A percentile compares a stretch with the other conserved stretches of the same genome.
Evolutionary conservation across 2,888 invertebrate genomes (phyloP).

Genomic region (Calliphora vomitoria): DNA sequence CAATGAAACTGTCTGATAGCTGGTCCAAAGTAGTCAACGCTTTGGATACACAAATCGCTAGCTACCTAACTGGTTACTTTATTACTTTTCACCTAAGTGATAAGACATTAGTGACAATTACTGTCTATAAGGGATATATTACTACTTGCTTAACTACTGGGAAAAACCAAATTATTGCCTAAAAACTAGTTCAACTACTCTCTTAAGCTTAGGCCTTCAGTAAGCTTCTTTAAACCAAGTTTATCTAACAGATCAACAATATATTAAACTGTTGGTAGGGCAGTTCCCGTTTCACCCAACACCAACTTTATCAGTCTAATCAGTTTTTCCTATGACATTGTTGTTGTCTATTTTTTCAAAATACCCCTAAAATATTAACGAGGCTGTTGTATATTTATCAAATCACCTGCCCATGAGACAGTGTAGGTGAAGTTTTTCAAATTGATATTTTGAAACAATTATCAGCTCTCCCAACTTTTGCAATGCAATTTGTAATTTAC

Average conservation of each 20-base stretch:
- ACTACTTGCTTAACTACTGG: too few species aligned
- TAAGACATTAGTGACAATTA: too few species aligned
- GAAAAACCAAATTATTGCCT: too few species aligned
- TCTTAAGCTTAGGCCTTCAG: too few species aligned
- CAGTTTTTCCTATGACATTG: background rate
- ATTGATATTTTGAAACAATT: background rate
- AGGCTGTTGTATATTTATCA: background rate
- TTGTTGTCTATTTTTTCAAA: background rate
- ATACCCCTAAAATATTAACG: too few species aligned
- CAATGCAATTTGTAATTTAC: conserved; percentile 8
- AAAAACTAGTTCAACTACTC: too few species aligned
- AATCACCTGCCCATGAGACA: background rate
- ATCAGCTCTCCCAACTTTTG: background rate
- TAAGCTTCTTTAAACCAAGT: background rate
- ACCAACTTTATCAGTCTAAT: background rate
- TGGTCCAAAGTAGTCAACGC: too few species aligned
- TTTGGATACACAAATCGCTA: too few species aligned
- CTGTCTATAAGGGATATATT: too few species aligned
- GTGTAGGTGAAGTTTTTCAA: background rate
- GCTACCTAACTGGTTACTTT: too few species aligned
- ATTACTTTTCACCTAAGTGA: too few species aligned
- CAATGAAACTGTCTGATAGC: too few species aligned
- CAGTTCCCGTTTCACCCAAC: background rate
- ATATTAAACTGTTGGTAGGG: background rate
- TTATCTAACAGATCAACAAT: background rate